Percentiles rank a stretch among this genome's conserved stretches.
Evolutionary conservation across 2,797 vertebrate species (phyloP).

Genomic region (Aplochiton taeniatus): DNA sequence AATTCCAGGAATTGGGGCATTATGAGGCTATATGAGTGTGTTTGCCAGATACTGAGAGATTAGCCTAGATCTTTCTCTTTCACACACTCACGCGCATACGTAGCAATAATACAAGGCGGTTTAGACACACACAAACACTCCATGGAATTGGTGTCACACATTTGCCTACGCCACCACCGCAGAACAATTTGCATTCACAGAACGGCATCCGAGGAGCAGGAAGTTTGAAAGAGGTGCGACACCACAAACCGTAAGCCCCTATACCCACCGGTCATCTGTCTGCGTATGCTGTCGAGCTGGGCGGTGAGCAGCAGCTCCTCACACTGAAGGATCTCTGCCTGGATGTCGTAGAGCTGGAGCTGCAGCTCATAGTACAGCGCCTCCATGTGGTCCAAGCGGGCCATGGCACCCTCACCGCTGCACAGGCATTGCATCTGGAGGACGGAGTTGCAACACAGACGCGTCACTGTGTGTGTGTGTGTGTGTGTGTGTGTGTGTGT

Average conservation of each 20-base stretch:
- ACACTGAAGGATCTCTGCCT: conserved; percentile 95
- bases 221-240: no score
- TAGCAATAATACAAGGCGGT: not conserved
- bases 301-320: conserved; percentile 94
- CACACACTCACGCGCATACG: not conserved
- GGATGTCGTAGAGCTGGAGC: conserved; percentile 95
- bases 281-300: conserved; percentile 91
- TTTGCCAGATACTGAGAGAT: not conserved
- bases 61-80: not conserved
- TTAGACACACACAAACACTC: not conserved
- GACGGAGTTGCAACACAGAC: no score
- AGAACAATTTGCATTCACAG: no score
- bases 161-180: not conserved
- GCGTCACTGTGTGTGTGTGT: not conserved
- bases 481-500: conserved; percentile 3
- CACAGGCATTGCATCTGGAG: conserved; percentile 92
- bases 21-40: conserved; percentile 2
- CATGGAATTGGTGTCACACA: not conserved
- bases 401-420: conserved; percentile 88
- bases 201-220: no score
- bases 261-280: conserved; percentile 88
- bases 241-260: no score
- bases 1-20: conserved; percentile 2
- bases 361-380: conserved; percentile 93
- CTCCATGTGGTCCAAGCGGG: conserved; percentile 90